phyloP scores from a whole-genome alignment of 2,888 invertebrate species.

The Idaea straminata region DNA sequence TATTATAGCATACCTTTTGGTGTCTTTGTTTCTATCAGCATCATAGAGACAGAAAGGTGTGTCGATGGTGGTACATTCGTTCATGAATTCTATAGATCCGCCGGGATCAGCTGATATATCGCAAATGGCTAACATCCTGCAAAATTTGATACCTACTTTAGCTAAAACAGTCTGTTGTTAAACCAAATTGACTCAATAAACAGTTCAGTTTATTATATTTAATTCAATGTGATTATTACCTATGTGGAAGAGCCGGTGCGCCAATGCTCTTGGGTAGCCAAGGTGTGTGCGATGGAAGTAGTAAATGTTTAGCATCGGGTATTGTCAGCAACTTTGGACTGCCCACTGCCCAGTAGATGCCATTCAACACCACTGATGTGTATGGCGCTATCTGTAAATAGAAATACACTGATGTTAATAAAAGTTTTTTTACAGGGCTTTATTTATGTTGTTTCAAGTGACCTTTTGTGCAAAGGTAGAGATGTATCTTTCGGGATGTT shows the following conservation, averaged over 20 bases:
- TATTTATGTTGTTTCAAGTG: conserved; percentile 8
- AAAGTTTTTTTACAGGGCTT: background rate
- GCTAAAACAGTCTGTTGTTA: background rate
- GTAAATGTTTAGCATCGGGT: conserved; percentile 97
- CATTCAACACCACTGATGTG: conserved; percentile 97
- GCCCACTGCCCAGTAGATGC: conserved; percentile 99
- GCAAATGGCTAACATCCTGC: conserved; percentile 94
- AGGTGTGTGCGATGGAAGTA: conserved; percentile 93
- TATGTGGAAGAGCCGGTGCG: conserved; percentile 91
- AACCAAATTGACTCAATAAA: background rate
- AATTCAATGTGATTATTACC: conserved; percentile 37
- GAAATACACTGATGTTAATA: conserved; percentile 11
- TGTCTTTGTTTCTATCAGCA: conserved; percentile 98
- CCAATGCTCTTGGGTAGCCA: conserved; percentile 95
- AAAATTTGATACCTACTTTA: conserved; percentile 6
- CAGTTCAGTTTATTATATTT: background rate
- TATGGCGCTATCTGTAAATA: conserved; percentile 92
- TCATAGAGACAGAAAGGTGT: conserved; percentile 99
- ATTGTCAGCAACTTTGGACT: conserved; percentile 97
- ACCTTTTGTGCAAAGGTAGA: conserved; percentile 97
- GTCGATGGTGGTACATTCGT: conserved; percentile 99
- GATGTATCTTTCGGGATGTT: conserved; percentile 95
- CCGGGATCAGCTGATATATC: conserved; percentile 99
- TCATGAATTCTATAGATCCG: conserved; percentile 99
- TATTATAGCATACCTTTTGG: conserved; percentile 83